Evolutionary conservation across 2,888 invertebrate genomes (phyloP).

Genomic region (Aricia artaxerxes): DNA sequence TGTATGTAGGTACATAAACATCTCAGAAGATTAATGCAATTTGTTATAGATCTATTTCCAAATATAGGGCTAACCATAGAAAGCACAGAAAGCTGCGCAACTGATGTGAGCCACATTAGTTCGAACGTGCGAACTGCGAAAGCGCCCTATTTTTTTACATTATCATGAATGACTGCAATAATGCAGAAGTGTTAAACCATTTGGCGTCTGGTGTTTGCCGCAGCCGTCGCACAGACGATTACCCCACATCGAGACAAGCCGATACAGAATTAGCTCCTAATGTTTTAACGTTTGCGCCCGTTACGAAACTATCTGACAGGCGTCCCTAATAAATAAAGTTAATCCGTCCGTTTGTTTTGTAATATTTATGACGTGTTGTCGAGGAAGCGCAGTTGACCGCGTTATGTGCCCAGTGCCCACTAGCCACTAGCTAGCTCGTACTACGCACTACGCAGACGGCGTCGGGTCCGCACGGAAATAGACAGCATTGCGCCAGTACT

Average conservation of each 20-base stretch:
- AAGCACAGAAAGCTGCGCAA: not conserved
- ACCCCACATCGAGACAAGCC: not conserved
- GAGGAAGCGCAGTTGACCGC: conserved; percentile 8
- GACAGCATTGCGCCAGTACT: not conserved
- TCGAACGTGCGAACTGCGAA: too few relatives aligned
- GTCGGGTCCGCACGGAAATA: not conserved
- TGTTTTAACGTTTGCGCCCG: not conserved
- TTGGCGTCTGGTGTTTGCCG: not conserved
- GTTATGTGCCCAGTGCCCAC: not conserved
- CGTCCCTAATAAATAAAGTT: not conserved
- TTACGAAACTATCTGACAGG: conserved; percentile 3
- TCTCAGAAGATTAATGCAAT: too few relatives aligned
- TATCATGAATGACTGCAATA: not conserved
- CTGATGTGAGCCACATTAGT: not conserved
- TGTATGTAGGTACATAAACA: too few relatives aligned
- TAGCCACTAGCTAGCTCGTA: not conserved
- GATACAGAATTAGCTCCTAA: not conserved
- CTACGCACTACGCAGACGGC: not conserved
- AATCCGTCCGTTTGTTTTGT: not conserved
- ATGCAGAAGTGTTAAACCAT: not conserved
- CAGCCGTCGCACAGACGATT: not conserved
- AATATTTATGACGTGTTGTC: conserved; percentile 15
- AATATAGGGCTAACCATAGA: not conserved
- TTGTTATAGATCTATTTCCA: too few relatives aligned
- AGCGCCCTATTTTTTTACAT: not conserved